Evolutionary conservation across 2,797 vertebrate species (phyloP).

Genomic region (Parotocinclus haroldoi): DNA sequence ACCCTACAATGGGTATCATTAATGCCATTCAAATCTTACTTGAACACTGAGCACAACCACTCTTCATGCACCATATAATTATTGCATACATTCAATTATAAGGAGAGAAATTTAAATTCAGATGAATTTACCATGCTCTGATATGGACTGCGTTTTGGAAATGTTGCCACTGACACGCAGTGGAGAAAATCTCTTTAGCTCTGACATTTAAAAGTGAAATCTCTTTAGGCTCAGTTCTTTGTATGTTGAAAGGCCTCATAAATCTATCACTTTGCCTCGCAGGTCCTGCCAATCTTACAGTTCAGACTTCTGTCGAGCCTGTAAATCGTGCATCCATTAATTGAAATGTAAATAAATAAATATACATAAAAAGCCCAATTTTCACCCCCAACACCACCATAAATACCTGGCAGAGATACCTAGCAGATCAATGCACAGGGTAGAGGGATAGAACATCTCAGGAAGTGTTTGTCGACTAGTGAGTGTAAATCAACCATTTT

Average conservation of each 20-base stretch:
- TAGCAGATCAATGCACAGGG: constrained; percentile 55
- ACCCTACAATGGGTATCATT: not conserved
- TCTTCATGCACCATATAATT: constrained; percentile 18
- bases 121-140: constrained; percentile 22
- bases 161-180: constrained; percentile 22
- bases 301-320: constrained; percentile 34
- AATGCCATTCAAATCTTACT: constrained; percentile 15
- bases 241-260: constrained; percentile 41
- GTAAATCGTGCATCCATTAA: constrained; percentile 50
- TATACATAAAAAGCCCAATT: constrained; percentile 44
- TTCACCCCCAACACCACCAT: constrained; percentile 47
- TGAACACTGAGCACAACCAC: constrained; percentile 10
- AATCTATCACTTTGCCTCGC: constrained; percentile 35
- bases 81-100: not conserved
- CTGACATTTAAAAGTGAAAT: constrained; percentile 39
- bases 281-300: constrained; percentile 35
- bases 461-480: constrained; percentile 53
- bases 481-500: constrained; percentile 67
- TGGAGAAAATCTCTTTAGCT: constrained; percentile 33
- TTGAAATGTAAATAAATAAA: constrained; percentile 49
- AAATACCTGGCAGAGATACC: constrained; percentile 56
- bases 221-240: constrained; percentile 39
- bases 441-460: constrained; percentile 62
- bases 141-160: constrained; percentile 28
- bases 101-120: constrained; percentile 22